Evolutionary conservation across 1,140 invertebrate species (phyloP).

Genomic region (Rhagoletis pomonella): DNA sequence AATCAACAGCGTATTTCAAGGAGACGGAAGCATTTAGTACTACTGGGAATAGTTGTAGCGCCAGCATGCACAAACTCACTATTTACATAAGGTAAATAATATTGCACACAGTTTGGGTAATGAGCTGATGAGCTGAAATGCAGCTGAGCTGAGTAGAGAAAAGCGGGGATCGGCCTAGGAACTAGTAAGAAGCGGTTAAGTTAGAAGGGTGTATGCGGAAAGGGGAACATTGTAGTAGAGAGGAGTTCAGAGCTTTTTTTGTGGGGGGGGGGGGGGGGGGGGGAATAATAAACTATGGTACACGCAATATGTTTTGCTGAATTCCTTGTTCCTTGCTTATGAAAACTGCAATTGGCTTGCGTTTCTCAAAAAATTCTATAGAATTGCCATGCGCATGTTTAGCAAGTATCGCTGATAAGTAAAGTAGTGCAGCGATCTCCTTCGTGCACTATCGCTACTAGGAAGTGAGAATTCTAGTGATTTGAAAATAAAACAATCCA

Average conservation of each 20-base stretch:
- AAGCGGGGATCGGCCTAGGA: neutral
- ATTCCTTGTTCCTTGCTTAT: conserved; percentile 40
- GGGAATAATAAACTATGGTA: no score
- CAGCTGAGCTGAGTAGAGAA: neutral
- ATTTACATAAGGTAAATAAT: neutral
- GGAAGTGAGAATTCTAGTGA: conserved; percentile 39
- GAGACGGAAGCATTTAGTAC: conserved; percentile 26
- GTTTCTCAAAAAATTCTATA: no score
- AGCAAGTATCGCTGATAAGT: neutral
- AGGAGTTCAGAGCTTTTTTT: no score
- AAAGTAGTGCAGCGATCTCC: neutral
- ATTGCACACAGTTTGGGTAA: neutral
- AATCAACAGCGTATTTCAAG: neutral
- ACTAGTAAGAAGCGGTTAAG: neutral
- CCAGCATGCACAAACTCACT: neutral
- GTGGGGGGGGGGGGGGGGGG: no score
- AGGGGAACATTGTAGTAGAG: neutral
- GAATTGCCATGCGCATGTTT: neutral
- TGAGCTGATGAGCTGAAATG: neutral
- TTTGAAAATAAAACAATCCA: conserved; percentile 6
- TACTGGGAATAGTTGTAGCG: neutral
- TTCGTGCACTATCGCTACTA: conserved; percentile 15
- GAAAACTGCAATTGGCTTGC: neutral
- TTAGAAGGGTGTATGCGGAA: neutral
- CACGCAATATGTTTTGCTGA: no score